Percentiles rank a stretch among this genome's conserved stretches.
These are phyloP conservation scores for Eristalis pertinax DNA, from an alignment of 2,888 invertebrate genomes.

Conservation along the genomic window DNA sequence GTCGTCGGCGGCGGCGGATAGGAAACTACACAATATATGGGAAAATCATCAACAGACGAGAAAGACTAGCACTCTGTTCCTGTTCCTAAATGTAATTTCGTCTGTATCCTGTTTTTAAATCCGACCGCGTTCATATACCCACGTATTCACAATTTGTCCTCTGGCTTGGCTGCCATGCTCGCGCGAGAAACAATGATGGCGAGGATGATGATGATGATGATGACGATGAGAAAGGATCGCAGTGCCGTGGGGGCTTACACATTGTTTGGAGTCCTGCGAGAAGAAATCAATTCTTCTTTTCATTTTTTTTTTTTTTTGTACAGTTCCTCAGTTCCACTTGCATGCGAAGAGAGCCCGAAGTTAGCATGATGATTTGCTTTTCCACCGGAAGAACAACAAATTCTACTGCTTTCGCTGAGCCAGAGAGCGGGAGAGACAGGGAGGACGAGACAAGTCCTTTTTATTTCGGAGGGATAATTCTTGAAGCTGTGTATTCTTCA, in stretches of 20 bases:
- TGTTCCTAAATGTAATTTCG: slow-evolving; percentile 51
- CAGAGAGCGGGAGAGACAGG: not conserved
- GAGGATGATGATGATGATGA: slow-evolving; percentile 7
- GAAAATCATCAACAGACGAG: slow-evolving; percentile 52
- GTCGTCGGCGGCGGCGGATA: not conserved
- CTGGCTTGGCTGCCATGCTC: slow-evolving; percentile 3
- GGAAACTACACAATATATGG: not conserved
- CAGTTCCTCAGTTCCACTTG: slow-evolving; percentile 3
- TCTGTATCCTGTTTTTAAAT: slow-evolving; percentile 55
- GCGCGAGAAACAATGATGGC: slow-evolving; percentile 22
- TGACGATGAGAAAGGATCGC: not conserved
- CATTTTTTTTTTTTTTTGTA: slow-evolving; percentile 27
- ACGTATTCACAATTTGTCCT: slow-evolving; percentile 12
- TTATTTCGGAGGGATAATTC: slow-evolving; percentile 39
- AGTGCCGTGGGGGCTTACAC: not conserved
- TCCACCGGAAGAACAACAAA: slow-evolving; percentile 49
- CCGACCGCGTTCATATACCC: slow-evolving; percentile 13
- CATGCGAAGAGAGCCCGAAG: slow-evolving; percentile 3
- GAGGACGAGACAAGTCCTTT: not conserved
- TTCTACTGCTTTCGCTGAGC: slow-evolving; percentile 1
- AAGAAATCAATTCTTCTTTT: not conserved
- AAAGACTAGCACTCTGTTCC: slow-evolving; percentile 19
- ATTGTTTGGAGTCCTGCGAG: not conserved
- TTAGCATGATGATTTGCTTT: slow-evolving; percentile 50
- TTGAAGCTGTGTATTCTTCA: slow-evolving; percentile 41